phyloP scores from a whole-genome alignment of 2,888 invertebrate genomes.

The Polia nebulosa region DNA sequence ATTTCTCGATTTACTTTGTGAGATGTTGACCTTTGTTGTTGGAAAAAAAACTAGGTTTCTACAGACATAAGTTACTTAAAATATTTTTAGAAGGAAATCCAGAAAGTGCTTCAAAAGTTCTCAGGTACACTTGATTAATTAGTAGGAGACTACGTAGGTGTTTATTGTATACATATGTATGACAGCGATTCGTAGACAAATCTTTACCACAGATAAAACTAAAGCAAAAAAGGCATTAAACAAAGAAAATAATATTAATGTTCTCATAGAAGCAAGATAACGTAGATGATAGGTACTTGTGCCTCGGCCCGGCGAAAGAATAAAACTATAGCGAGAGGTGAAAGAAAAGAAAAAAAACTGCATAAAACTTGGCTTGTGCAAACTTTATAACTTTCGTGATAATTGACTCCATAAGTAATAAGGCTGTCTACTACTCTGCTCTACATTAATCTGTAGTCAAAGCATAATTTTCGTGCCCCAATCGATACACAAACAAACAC shows the following conservation, averaged over 20 bases:
- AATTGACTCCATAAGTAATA: constrained; percentile 42
- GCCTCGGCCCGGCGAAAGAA: constrained; percentile 23
- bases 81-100: not conserved
- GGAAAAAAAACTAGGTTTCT: not conserved
- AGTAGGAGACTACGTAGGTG: no score
- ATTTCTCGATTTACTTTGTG: no score
- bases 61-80: not conserved
- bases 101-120: constrained; percentile 33
- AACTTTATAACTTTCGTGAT: constrained; percentile 35
- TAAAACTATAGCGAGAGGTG: constrained; percentile 20
- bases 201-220: not conserved
- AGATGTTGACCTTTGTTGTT: not conserved
- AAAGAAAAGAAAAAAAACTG: constrained; percentile 27
- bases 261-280: constrained; percentile 14
- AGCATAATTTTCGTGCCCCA: constrained; percentile 26
- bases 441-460: constrained; percentile 29
- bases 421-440: constrained; percentile 2
- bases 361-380: constrained; percentile 34
- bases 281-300: constrained; percentile 17
- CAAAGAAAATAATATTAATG: constrained; percentile 6
- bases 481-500: constrained; percentile 50
- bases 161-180: no score
- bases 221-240: not conserved
- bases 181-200: not conserved
- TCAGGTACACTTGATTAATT: constrained; percentile 4